Evolutionary conservation across 2,113 vertebrate species (phyloP).

Genomic region (Empidonax traillii): DNA sequence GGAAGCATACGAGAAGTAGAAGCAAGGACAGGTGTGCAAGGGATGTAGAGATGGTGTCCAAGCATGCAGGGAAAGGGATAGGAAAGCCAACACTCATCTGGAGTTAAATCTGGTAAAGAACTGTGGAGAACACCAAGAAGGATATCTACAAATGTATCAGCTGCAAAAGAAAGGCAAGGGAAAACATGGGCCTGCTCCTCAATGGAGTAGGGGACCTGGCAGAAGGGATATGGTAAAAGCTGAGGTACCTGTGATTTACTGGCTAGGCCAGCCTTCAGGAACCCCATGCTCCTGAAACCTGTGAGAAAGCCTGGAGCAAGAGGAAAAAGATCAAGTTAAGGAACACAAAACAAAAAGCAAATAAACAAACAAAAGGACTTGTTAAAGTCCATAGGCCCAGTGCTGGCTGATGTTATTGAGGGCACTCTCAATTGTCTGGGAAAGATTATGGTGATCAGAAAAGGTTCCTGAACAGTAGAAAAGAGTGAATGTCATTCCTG

Average conservation of each 20-base stretch:
- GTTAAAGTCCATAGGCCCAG: not conserved
- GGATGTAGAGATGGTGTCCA: not conserved
- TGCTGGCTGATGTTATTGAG: not conserved
- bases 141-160: not conserved
- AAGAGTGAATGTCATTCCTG: not conserved
- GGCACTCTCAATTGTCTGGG: not conserved
- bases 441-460: not conserved
- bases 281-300: not conserved
- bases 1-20: not conserved
- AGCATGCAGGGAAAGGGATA: not conserved
- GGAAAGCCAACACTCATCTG: not conserved
- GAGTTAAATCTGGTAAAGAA: not conserved
- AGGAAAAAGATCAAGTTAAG: not conserved
- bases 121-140: not conserved
- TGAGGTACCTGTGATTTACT: not conserved
- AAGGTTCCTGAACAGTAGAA: not conserved
- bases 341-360: not conserved
- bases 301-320: not conserved
- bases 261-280: not conserved
- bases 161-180: not conserved
- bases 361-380: not conserved
- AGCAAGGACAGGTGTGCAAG: not conserved
- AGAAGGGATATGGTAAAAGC: not conserved
- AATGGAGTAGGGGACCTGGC: not conserved
- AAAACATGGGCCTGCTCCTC: not conserved